These are phyloP conservation scores for Emys orbicularis DNA, from an alignment of 2,797 vertebrate species.

Conservation along the genomic window DNA sequence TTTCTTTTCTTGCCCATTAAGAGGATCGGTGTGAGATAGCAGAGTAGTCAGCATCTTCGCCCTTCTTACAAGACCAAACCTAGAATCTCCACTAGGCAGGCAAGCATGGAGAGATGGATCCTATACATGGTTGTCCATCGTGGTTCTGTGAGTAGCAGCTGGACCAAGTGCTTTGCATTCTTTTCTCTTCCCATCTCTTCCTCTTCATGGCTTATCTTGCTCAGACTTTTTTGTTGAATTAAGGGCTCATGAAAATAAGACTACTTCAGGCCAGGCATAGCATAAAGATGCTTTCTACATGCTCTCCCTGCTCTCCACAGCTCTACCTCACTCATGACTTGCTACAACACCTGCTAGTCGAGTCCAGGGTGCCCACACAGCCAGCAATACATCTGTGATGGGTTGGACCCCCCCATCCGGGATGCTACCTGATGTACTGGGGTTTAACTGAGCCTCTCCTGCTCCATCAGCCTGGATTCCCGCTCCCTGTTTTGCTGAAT, in stretches of 20 bases:
- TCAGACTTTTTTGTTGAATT: neutral
- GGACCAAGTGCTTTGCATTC: neutral
- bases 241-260: neutral
- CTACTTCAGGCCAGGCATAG: neutral
- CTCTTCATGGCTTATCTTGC: too few species aligned
- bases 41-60: neutral
- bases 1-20: accelerated
- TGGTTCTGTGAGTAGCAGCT: neutral
- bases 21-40: neutral
- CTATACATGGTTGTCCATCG: neutral
- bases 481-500: too few species aligned
- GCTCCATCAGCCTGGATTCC: too few species aligned
- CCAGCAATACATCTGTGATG: too few species aligned
- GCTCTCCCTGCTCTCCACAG: neutral
- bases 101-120: neutral
- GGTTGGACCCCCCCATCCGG: too few species aligned
- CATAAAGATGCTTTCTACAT: neutral
- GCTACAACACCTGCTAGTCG: neutral
- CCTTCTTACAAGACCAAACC: accelerated
- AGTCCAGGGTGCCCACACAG: neutral
- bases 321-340: too few species aligned
- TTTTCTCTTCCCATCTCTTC: neutral
- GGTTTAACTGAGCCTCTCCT: too few species aligned
- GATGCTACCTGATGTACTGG: too few species aligned
- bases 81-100: neutral